A percentile compares a stretch with the other conserved stretches of the same genome.
These are phyloP conservation scores for Hoplodrina ambigua DNA, from an alignment of 2,888 invertebrate species.

Conservation along the genomic window DNA sequence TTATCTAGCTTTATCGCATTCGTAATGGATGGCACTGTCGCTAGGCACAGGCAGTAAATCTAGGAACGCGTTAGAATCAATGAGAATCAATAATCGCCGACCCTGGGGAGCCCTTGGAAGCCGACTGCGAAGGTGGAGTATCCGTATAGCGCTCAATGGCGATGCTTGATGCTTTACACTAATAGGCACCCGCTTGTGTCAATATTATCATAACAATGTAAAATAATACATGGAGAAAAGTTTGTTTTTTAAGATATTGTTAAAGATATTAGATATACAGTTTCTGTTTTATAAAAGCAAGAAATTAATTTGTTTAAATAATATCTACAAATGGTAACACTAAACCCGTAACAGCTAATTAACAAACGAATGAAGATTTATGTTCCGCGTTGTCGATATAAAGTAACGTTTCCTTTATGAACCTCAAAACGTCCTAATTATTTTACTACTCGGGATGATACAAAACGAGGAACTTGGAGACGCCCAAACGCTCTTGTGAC, in stretches of 20 bases:
- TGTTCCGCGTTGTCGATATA: conserved; percentile 90
- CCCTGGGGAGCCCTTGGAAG: conserved; percentile 83
- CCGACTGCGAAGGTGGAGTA: conserved; percentile 70
- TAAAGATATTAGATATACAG: not conserved
- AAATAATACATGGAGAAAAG: conserved; percentile 7
- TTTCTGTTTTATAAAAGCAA: conserved; percentile 7
- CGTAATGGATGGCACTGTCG: conserved; percentile 69
- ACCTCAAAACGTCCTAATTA: conserved; percentile 91
- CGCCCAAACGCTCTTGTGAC: conserved; percentile 90
- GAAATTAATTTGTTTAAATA: conserved; percentile 40
- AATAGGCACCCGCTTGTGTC: conserved; percentile 25
- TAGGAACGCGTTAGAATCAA: conserved; percentile 87
- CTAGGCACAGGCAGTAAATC: conserved; percentile 81
- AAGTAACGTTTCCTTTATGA: conserved; percentile 90
- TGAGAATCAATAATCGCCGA: conserved; percentile 83
- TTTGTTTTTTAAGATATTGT: not conserved
- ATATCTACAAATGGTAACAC: conserved; percentile 67
- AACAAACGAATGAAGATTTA: conserved; percentile 89
- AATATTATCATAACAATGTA: conserved; percentile 1
- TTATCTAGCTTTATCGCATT: conserved; percentile 36
- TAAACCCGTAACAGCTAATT: conserved; percentile 83
- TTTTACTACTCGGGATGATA: conserved; percentile 85
- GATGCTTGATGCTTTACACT: conserved; percentile 42
- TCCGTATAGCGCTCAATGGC: conserved; percentile 44
- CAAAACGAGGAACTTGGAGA: conserved; percentile 87